These are phyloP conservation scores for Lasaia peninsularis DNA, from an alignment of 1,140 invertebrate genomes.

Conservation along the genomic window DNA sequence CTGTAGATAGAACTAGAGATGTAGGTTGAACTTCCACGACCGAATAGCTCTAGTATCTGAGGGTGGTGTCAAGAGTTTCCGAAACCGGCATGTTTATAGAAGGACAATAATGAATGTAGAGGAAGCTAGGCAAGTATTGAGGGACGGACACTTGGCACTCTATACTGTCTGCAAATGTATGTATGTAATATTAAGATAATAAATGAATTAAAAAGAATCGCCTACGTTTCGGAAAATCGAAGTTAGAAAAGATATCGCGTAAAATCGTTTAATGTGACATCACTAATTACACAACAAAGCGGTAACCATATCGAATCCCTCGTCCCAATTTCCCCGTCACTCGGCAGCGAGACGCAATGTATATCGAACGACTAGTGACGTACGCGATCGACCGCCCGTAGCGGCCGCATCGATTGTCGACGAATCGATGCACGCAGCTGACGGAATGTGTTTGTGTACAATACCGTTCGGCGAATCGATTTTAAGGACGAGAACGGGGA, in stretches of 20 bases:
- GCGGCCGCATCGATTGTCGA: constrained; percentile 47
- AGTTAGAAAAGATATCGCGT: background rate
- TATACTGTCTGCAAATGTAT: too few relatives aligned
- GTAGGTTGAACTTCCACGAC: too few relatives aligned
- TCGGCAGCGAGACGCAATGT: constrained; percentile 31
- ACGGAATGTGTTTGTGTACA: constrained; percentile 53
- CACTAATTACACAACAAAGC: constrained; percentile 12
- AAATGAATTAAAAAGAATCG: background rate
- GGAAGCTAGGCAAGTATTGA: too few relatives aligned
- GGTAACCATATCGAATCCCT: background rate
- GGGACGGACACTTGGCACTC: too few relatives aligned
- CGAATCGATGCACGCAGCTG: constrained; percentile 60
- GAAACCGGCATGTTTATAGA: too few relatives aligned
- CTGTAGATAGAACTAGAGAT: too few relatives aligned
- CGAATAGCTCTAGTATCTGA: too few relatives aligned
- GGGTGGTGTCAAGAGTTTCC: too few relatives aligned
- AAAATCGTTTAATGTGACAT: background rate
- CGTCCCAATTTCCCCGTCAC: constrained; percentile 8
- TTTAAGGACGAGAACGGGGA: background rate
- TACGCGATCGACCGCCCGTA: constrained; percentile 43
- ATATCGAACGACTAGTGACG: constrained; percentile 39
- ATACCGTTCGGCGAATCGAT: constrained; percentile 24
- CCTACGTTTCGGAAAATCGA: background rate
- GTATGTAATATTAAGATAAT: too few relatives aligned
- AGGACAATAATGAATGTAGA: too few relatives aligned